phyloP scores from a whole-genome alignment of 2,797 vertebrate species.

The Netta rufina region DNA sequence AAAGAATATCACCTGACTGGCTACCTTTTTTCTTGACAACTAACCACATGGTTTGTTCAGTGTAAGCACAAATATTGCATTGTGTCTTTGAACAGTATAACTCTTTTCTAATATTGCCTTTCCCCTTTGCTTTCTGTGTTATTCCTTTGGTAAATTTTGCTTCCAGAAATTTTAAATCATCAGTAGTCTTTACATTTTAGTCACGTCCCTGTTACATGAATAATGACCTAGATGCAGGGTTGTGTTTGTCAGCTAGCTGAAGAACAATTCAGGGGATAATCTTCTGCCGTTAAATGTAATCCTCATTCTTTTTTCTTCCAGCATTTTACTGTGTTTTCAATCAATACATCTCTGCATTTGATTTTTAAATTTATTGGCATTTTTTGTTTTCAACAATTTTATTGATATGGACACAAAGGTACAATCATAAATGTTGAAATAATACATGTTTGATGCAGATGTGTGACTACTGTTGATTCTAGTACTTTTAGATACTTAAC shows the following conservation, averaged over 20 bases:
- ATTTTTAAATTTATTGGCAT: not conserved
- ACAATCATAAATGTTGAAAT: not conserved
- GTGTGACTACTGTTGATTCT: not conserved
- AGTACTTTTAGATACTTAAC: not conserved
- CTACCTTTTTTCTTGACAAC: not conserved
- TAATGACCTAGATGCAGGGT: not conserved
- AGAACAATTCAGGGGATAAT: not conserved
- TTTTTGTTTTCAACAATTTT: not conserved
- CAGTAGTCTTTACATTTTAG: not conserved
- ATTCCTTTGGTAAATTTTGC: not conserved
- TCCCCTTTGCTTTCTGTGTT: not conserved
- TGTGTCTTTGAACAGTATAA: not conserved
- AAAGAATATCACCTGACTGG: not conserved
- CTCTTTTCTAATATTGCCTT: not conserved
- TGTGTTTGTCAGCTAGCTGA: not conserved
- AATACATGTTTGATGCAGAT: not conserved
- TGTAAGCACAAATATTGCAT: not conserved
- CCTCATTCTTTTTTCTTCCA: not conserved
- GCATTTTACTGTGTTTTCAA: not conserved
- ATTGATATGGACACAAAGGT: not conserved
- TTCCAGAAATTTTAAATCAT: constrained; percentile 3
- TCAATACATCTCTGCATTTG: not conserved
- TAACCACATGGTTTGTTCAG: not conserved
- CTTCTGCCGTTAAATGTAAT: not conserved
- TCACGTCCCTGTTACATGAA: not conserved